Base-by-base conservation (phyloP, 2,888 invertebrate species). In the Drosophila ochracea region DNA sequence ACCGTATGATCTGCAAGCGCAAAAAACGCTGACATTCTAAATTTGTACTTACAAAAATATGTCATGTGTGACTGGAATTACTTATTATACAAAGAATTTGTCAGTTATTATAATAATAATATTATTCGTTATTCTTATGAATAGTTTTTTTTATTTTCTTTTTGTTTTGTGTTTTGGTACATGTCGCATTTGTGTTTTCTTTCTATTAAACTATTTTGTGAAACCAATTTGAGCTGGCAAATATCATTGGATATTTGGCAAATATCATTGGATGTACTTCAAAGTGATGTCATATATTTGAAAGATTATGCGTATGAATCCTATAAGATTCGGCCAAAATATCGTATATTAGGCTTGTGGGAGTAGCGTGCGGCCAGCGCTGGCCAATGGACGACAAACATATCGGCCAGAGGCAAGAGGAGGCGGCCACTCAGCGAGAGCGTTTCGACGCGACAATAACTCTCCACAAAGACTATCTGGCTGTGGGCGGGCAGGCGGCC, bases 361-460 rank as follows among this genome's bases (percentile, higher is more conserved):
- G 75, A 64, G 47, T 91, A 89, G 37, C 79, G 80, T 4, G 61
- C 47, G 0, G 88, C 95, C 69, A 99, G 94, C 75, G 95, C 94
- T 57, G 97, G 96, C 99, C 99, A 99, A 91, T 99, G 99, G 0
- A 99, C 98, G 73, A 99, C 94, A 92, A 99, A 95, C 80, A 97
- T 94, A 94, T 99, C 98, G 25, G 96, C 97, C 91, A 98, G 94
- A 82, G 95, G 96, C 91, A 97, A 95, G 61, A 99, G 94, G 80
- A 99, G 96, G 92, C 96, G 96, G 0, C 98, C 99, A 62, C 97
- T 96, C 49, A 99, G 93, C 1, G 99, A 99, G 50, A 99, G 94
- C 16, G 96, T 96, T 84, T 96, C 95, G 0, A 99, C 98, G 84
- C 99, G 95, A 92, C 99, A 99, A 89, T 98, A 96, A 92, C 99